Base-by-base conservation (phyloP, 2,113 vertebrate genomes). In the Ammodramus savannarum region DNA sequence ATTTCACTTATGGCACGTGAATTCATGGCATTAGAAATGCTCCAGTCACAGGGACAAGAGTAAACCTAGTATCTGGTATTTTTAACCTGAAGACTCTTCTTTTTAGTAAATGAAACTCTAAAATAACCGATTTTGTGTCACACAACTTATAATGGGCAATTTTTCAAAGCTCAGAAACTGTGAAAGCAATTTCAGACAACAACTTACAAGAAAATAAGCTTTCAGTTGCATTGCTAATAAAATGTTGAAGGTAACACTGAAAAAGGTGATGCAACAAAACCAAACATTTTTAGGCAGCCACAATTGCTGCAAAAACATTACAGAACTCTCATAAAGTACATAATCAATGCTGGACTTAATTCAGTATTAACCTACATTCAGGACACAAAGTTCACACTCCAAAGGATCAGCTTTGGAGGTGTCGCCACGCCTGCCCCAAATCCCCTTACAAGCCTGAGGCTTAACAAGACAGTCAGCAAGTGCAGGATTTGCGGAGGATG, bases 401-500 rank as follows among this genome's bases (percentile, higher is more conserved):
- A 48, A 55, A 52, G 65, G 76, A 81, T n/a, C 38, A 48, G 73
- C 86, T 61, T 44, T 44, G 41, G 27, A 88, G 20, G 9, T 72
- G 57, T 61, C 32, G 36, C 73, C 31, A n/a, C 0, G 17, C 67
- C 74, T 92, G 66, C 76, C 84, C 81, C 78, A 68, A 92, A 94
- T 93, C 87, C 71, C 65, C 43, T 87, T 2, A 8, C 21, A 76
- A 54, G 80, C 19, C 65, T 21, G 18, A 75, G 81, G 89, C 94
- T 95, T 38, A 89, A 89, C 73, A 57, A 36, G 36, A 48, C 48
- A 65, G 73, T 49, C 69, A 93, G 87, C 78, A 63, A 49, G 44
- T 4, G 2, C 0, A 0, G 81, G 79, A 88, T 74, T 58, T 73
- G 67, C 0, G 0, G 66, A 41, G 62, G 52, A 87, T 52, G 31